Percentiles rank a stretch among this genome's conserved stretches.
Conservation (phyloP, 2,113 vertebrate genomes). For the Lucifuga dentata region DNA sequence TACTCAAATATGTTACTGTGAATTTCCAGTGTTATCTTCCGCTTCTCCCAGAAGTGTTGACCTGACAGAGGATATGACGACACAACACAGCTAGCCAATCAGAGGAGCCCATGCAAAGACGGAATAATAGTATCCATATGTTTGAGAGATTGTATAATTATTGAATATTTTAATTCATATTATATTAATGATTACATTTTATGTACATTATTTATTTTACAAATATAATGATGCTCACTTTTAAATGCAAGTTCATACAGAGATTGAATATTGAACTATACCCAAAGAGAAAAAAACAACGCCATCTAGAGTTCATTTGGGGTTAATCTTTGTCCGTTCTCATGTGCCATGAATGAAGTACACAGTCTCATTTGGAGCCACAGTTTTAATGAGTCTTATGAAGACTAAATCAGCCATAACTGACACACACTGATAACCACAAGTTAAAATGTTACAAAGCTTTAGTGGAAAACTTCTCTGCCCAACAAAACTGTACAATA, state of each 20-base stretch:
- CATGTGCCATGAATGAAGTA: neutral
- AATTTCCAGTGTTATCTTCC: conserved; percentile 55
- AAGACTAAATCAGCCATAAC: conserved; percentile 69
- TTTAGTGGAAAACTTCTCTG: neutral
- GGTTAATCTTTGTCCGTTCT: neutral
- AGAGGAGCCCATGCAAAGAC: neutral
- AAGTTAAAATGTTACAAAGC: conserved; percentile 27
- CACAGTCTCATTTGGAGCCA: conserved; percentile 25
- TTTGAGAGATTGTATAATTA: too few relatives aligned
- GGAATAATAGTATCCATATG: neutral
- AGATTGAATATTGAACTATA: too few relatives aligned
- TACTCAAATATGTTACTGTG: neutral
- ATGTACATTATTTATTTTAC: too few relatives aligned
- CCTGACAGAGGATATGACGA: conserved; percentile 55
- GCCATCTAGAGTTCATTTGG: neutral
- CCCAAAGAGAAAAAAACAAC: too few relatives aligned
- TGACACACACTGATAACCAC: conserved; percentile 26
- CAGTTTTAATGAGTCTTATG: conserved; percentile 74
- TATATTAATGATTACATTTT: too few relatives aligned
- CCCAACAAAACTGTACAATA: conserved; percentile 35
- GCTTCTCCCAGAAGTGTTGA: conserved; percentile 59
- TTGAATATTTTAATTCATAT: too few relatives aligned
- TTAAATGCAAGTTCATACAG: too few relatives aligned
- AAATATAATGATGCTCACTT: too few relatives aligned
- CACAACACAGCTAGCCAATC: conserved; percentile 8